phyloP scores from a whole-genome alignment of 1,140 invertebrate species.

The Drosophila sp. region DNA sequence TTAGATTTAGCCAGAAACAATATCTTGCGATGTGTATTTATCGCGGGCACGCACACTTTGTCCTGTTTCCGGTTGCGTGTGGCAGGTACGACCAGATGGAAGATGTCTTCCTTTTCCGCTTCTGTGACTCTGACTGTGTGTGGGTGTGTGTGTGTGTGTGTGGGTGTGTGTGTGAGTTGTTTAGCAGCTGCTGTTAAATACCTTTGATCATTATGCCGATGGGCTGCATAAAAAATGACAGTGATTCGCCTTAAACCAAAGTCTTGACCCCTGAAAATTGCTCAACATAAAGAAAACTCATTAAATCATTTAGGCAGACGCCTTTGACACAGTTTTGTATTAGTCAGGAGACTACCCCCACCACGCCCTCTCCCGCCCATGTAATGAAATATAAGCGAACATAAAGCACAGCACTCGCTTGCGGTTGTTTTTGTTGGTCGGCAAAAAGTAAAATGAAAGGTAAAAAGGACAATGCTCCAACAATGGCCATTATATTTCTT shows the following conservation, averaged over 20 bases:
- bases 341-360: neutral
- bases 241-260: constrained; percentile 38
- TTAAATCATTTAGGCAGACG: constrained; percentile 67
- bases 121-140: constrained; percentile 19
- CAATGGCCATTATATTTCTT: constrained; percentile 64
- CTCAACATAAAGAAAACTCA: constrained; percentile 67
- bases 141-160: neutral
- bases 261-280: constrained; percentile 40
- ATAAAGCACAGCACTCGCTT: constrained; percentile 50
- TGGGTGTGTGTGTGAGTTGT: constrained; percentile 24
- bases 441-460: constrained; percentile 44
- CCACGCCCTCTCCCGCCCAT: neutral
- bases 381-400: constrained; percentile 54
- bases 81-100: neutral
- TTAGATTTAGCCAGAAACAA: constrained; percentile 66
- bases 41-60: constrained; percentile 33
- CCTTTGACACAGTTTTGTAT: constrained; percentile 54
- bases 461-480: constrained; percentile 54
- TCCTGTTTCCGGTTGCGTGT: constrained; percentile 30
- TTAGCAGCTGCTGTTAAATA: constrained; percentile 61
- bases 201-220: constrained; percentile 66
- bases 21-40: constrained; percentile 64
- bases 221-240: constrained; percentile 52
- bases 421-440: constrained; percentile 15
- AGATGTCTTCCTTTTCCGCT: constrained; percentile 41